Conservation (phyloP, 2,113 vertebrate genomes). For the Erpornis zantholeuca region DNA sequence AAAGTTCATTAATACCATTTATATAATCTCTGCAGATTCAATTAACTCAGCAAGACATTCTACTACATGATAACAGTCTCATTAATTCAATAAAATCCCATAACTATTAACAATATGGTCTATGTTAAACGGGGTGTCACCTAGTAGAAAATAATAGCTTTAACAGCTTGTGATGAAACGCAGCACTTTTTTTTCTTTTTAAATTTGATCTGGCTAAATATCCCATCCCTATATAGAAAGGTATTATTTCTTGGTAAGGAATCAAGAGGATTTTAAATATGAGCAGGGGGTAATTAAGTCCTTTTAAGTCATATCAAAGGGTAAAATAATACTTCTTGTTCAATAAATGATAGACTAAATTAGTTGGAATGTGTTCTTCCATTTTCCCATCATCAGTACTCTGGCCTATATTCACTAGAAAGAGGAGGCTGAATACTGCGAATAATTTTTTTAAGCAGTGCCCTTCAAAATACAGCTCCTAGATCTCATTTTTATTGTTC, state of each 20-base stretch:
- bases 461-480: neutral
- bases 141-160: slow-evolving; percentile 86
- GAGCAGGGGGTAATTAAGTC: slow-evolving; percentile 63
- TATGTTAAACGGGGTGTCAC: slow-evolving; percentile 87
- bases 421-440: neutral
- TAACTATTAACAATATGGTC: slow-evolving; percentile 89
- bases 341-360: slow-evolving; percentile 55
- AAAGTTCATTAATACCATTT: slow-evolving; percentile 90
- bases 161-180: slow-evolving; percentile 84
- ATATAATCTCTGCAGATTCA: slow-evolving; percentile 87
- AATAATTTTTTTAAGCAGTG: neutral
- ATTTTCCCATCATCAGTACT: neutral
- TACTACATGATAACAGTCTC: slow-evolving; percentile 86
- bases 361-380: slow-evolving; percentile 29
- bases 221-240: slow-evolving; percentile 65
- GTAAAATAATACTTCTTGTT: slow-evolving; percentile 61
- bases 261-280: slow-evolving; percentile 70
- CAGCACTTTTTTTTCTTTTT: slow-evolving; percentile 53
- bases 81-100: slow-evolving; percentile 89
- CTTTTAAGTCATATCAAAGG: slow-evolving; percentile 62
- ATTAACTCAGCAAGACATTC: slow-evolving; percentile 87
- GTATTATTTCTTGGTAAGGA: slow-evolving; percentile 70
- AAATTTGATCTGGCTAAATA: slow-evolving; percentile 76
- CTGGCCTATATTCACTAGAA: neutral
- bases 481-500: neutral